Evolutionary conservation across 2,888 invertebrate genomes (phyloP), one percentile per base, ranked within the genome.

Genomic region (Sphinx pinastri): DNA sequence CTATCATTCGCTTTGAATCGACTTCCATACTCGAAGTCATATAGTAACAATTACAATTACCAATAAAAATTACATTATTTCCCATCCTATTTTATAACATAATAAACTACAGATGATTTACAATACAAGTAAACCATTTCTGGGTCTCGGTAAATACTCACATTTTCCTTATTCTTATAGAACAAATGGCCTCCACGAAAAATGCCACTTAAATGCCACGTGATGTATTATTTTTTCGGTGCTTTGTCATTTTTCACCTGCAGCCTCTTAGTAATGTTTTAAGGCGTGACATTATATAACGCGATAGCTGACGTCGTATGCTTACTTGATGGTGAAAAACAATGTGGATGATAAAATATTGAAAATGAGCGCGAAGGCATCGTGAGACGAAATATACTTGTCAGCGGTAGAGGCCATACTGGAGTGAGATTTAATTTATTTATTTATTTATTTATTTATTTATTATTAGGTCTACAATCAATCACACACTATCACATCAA

Each of bases 141-240:
- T 47, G 49, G 63, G 63, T 47, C 19, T n/a, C 63, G 19, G 49
- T 49, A 19, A 63, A 49, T 11, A 47, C 47, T 16, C n/a, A 8
- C 19, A 45, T 63, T 63, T 19, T 47, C 49, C 19, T 16, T 47
- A 49, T 49, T 49, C 10, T 13, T 19, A 63, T 19, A 10, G 19
- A 63, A 63, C 19, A 49, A 63, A 63, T 63, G 63, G 63, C 13
- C 13, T 63, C 13, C 49, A 13, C 13, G 70, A 68, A 70, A 66
- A 63, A 68, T 59, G 57, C 25, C 31, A 58, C 58, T 68, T 45
- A 25, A 68, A 68, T 13, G 16, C 25, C 14, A 19, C 8, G n/a
- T 57, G 51, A 57, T 68, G 68, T 68, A 57, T 31, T 54, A 55
- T 68, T 49, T 60, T 45, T 49, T 47, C 12, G 47, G 11, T 49